A percentile compares a stretch with the other conserved stretches of the same genome.
phyloP scores from a whole-genome alignment of 2,888 invertebrate species.

The Tupiocoris notatus region DNA sequence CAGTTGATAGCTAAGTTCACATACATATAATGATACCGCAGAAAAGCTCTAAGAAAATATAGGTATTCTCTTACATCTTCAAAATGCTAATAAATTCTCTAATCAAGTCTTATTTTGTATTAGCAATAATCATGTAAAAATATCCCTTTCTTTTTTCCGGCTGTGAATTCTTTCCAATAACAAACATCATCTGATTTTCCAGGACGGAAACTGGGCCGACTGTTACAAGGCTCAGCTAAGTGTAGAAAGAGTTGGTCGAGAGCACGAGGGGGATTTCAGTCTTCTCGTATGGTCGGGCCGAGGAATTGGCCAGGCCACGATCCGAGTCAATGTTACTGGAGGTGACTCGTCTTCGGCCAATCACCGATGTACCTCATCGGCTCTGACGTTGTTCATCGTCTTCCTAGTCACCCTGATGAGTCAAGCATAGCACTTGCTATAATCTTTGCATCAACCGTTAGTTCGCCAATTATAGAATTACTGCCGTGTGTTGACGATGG shows the following conservation, averaged over 20 bases:
- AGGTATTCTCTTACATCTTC: too few relatives aligned
- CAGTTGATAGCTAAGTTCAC: too few relatives aligned
- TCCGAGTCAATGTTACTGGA: constrained; percentile 63
- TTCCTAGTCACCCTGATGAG: constrained; percentile 8
- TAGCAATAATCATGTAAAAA: too few relatives aligned
- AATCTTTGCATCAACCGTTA: too few relatives aligned
- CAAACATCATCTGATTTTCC: constrained; percentile 51
- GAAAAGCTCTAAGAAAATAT: too few relatives aligned
- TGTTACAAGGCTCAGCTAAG: constrained; percentile 63
- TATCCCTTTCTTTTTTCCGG: too few relatives aligned
- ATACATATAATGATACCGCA: too few relatives aligned
- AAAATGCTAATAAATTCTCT: too few relatives aligned
- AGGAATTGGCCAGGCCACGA: constrained; percentile 64
- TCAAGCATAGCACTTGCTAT: constrained; percentile 9
- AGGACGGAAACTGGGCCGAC: constrained; percentile 60
- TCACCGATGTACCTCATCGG: not conserved
- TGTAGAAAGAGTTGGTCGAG: constrained; percentile 59
- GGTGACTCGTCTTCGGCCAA: constrained; percentile 11
- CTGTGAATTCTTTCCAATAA: too few relatives aligned
- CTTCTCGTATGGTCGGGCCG: constrained; percentile 63
- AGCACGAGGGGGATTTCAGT: constrained; percentile 64
- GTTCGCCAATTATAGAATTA: not conserved
- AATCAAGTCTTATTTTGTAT: too few relatives aligned
- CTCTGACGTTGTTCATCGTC: constrained; percentile 8
- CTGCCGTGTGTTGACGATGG: not conserved